A percentile compares a stretch with the other conserved stretches of the same genome.
These are phyloP conservation scores for Ctenomys sociabilis DNA, from an alignment of 2,113 vertebrate species.

Conservation along the genomic window DNA sequence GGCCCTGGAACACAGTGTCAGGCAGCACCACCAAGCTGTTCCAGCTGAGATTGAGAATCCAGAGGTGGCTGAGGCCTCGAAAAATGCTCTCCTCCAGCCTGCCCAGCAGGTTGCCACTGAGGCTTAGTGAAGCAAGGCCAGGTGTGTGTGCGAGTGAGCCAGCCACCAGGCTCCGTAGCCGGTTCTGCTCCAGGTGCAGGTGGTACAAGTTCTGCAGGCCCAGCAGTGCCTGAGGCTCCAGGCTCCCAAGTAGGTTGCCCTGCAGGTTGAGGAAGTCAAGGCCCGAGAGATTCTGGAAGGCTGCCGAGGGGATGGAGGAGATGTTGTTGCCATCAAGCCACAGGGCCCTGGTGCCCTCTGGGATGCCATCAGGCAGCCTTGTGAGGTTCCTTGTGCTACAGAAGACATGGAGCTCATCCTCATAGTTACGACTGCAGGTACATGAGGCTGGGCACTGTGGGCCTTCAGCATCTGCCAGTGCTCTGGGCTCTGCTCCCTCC, in stretches of 20 bases:
- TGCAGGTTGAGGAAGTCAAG: constrained; percentile 96
- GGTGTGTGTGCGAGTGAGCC: constrained; percentile 91
- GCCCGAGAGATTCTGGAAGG: constrained; percentile 90
- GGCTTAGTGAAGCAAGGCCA: constrained; percentile 91
- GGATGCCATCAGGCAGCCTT: constrained; percentile 86
- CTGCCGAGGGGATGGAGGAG: constrained; percentile 84
- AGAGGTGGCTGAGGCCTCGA: constrained; percentile 92
- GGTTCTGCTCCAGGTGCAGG: constrained; percentile 94
- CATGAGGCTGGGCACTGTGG: constrained; percentile 90
- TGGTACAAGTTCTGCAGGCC: constrained; percentile 90
- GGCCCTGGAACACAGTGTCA: constrained; percentile 90
- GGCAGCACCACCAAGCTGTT: constrained; percentile 94
- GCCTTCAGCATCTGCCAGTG: constrained; percentile 71
- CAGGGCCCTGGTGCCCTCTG: constrained; percentile 86
- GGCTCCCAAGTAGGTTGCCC: constrained; percentile 87
- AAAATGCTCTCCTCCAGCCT: constrained; percentile 94
- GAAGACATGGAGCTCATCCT: constrained; percentile 92
- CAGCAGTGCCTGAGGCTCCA: constrained; percentile 92
- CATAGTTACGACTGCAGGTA: constrained; percentile 90
- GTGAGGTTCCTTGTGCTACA: constrained; percentile 93
- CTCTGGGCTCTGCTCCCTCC: constrained; percentile 51
- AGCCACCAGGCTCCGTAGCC: constrained; percentile 86
- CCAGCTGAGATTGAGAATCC: constrained; percentile 97
- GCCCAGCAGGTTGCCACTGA: constrained; percentile 92
- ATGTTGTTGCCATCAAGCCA: constrained; percentile 96